Conservation (phyloP, 2,113 vertebrate genomes). For the Prionailurus bengalensis region DNA sequence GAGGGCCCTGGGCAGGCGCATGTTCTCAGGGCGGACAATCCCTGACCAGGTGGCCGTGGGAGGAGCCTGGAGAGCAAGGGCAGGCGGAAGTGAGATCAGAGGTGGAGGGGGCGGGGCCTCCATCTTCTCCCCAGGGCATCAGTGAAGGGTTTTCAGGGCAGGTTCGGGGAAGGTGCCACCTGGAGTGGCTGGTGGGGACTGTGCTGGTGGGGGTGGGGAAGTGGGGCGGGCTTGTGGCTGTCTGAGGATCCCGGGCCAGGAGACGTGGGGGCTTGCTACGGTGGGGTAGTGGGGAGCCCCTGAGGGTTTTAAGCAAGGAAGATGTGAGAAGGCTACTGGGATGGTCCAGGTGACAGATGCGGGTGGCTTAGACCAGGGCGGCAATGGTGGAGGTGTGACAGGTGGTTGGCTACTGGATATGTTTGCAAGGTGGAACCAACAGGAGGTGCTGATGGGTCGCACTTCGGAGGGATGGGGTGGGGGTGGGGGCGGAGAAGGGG, state of each 20-base stretch:
- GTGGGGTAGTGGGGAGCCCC: neutral
- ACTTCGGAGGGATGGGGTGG: neutral
- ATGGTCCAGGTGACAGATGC: neutral
- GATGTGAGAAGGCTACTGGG: neutral
- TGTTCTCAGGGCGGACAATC: neutral
- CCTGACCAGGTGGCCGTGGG: neutral
- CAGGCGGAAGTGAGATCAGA: neutral
- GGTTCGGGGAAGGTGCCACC: neutral
- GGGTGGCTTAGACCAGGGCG: neutral
- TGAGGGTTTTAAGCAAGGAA: neutral
- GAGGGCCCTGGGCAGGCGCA: neutral
- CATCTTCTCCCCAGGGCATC: neutral
- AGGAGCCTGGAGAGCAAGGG: neutral
- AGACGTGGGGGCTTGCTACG: rapidly evolving
- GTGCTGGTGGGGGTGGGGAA: no score
- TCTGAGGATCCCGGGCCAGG: neutral
- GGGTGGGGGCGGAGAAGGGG: neutral
- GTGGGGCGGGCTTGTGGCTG: neutral
- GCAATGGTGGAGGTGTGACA: neutral
- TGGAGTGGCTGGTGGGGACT: neutral
- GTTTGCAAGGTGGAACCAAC: neutral
- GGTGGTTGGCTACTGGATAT: neutral
- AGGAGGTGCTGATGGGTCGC: neutral
- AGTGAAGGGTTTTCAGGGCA: neutral
- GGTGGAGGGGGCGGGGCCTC: neutral